Evolutionary conservation across 2,797 vertebrate species (phyloP).

Genomic region (Sebastes cheni): DNA sequence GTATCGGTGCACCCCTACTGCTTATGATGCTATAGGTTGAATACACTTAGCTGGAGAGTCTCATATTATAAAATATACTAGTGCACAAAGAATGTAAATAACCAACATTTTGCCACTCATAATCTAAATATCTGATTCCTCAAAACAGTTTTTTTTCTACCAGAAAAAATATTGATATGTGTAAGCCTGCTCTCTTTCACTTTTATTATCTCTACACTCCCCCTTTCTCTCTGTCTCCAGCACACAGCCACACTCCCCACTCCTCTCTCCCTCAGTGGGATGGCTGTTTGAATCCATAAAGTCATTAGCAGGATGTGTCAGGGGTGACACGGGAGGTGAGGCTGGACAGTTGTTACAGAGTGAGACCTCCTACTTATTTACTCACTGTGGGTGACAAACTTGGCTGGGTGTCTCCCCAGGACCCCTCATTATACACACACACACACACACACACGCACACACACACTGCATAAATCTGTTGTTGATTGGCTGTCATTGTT

Average conservation of each 20-base stretch:
- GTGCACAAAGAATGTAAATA: not conserved
- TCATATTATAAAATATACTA: not conserved
- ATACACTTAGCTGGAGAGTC: not conserved
- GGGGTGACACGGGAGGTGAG: slow-evolving; percentile 4
- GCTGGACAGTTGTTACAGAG: slow-evolving; percentile 31
- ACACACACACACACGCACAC: slow-evolving; percentile 25
- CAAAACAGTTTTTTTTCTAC: not conserved
- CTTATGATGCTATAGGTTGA: not conserved
- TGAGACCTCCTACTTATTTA: slow-evolving; percentile 54
- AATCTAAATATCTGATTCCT: not conserved
- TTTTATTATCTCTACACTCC: not conserved
- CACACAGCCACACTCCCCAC: not conserved
- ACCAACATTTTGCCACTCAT: not conserved
- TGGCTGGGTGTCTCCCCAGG: slow-evolving; percentile 12
- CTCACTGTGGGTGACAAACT: slow-evolving; percentile 48
- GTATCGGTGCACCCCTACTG: not conserved
- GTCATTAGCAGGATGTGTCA: slow-evolving; percentile 60
- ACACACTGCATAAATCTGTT: slow-evolving; percentile 33
- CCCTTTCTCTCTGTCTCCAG: not conserved
- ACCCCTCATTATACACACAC: slow-evolving; percentile 30
- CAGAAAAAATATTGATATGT: not conserved
- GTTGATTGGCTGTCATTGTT: slow-evolving; percentile 33
- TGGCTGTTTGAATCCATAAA: slow-evolving; percentile 46
- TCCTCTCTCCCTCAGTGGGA: not conserved
- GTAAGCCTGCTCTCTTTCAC: not conserved